Conservation (phyloP, 1,140 invertebrate genomes). For the Zaprionus gabonicus region DNA sequence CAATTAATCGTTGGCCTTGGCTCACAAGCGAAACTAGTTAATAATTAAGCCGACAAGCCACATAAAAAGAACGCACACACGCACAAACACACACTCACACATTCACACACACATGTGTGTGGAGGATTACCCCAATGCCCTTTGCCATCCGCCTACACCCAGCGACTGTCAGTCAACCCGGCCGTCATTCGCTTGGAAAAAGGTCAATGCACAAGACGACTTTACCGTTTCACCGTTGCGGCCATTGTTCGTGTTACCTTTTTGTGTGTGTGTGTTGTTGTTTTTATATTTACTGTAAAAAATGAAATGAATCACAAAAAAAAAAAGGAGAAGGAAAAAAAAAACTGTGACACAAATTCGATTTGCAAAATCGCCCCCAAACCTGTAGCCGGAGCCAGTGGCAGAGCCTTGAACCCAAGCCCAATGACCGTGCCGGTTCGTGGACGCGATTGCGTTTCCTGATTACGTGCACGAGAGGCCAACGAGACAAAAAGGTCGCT, state of each 20-base stretch:
- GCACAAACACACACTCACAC: background rate
- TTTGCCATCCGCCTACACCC: background rate
- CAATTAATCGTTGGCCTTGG: slow-evolving; percentile 41
- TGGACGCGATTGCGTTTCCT: slow-evolving; percentile 46
- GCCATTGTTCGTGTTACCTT: slow-evolving; percentile 34
- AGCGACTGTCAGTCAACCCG: slow-evolving; percentile 26
- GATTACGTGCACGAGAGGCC: slow-evolving; percentile 32
- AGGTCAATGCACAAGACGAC: slow-evolving; percentile 60
- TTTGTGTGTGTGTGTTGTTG: slow-evolving; percentile 18
- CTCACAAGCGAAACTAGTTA: slow-evolving; percentile 38
- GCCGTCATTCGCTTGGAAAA: slow-evolving; percentile 58
- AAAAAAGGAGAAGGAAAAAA: slow-evolving; percentile 16
- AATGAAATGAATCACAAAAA: slow-evolving; percentile 8
- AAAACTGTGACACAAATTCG: slow-evolving; percentile 56
- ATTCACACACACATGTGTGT: background rate
- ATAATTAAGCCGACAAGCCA: slow-evolving; percentile 40
- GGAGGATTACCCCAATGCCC: slow-evolving; percentile 23
- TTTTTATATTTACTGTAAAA: slow-evolving; percentile 13
- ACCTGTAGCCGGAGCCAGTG: background rate
- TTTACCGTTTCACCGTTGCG: slow-evolving; percentile 30
- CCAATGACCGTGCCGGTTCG: slow-evolving; percentile 32
- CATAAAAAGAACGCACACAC: slow-evolving; percentile 10
- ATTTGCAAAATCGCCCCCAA: slow-evolving; percentile 49
- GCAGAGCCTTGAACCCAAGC: slow-evolving; percentile 25
- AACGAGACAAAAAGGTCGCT: slow-evolving; percentile 26